Evolutionary conservation across 2,113 vertebrate species (phyloP).

Genomic region (Sminthopsis crassicaudata): DNA sequence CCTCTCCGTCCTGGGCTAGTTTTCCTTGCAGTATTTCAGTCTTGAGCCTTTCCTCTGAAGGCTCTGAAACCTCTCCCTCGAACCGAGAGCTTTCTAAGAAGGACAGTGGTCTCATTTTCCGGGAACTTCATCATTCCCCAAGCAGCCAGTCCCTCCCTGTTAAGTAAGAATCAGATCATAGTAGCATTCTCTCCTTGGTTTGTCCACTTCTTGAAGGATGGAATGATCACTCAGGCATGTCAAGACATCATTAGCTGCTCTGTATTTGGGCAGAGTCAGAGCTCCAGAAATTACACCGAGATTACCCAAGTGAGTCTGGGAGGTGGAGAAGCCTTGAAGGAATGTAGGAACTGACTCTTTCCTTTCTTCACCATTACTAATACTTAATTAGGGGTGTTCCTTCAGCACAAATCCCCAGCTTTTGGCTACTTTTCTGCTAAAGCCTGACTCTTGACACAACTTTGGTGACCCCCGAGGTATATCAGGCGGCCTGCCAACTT

Average conservation of each 20-base stretch:
- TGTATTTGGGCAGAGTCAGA: not conserved
- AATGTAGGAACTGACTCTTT: not conserved
- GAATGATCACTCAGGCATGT: not conserved
- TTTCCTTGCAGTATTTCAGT: not conserved
- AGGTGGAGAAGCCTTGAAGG: not conserved
- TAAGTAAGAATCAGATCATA: not conserved
- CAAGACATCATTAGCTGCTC: not conserved
- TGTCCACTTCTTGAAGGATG: not conserved
- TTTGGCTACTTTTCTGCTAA: not conserved
- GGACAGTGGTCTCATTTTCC: not conserved
- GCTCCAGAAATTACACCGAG: not conserved
- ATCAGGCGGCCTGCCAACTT: no score
- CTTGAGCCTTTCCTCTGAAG: no score
- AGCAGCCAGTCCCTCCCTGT: not conserved
- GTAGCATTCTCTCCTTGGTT: not conserved
- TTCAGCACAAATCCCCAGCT: not conserved
- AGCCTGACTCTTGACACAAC: not conserved
- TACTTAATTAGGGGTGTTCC: not conserved
- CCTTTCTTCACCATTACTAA: not conserved
- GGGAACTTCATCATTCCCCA: not conserved
- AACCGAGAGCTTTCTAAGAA: not conserved
- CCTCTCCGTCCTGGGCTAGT: not conserved
- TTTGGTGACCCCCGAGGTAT: not conserved
- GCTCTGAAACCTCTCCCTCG: not conserved
- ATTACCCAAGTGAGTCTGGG: not conserved